Conservation (phyloP, 2,888 invertebrate species). For the Tachina fera region DNA sequence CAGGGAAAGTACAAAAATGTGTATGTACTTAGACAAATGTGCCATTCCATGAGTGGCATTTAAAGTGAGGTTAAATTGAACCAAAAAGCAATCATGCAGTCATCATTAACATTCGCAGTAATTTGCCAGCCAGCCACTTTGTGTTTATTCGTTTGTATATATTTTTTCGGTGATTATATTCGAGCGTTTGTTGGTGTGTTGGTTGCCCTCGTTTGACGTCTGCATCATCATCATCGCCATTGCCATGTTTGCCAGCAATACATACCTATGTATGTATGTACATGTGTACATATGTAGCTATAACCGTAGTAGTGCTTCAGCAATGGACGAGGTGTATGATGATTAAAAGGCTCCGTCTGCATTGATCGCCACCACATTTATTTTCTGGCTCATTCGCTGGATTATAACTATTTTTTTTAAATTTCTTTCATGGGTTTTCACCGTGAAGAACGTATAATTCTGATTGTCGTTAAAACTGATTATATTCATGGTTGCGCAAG, state of each 20-base stretch:
- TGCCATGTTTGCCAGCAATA: conserved; percentile 66
- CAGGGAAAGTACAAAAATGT: conserved; percentile 56
- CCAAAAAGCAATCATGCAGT: conserved; percentile 72
- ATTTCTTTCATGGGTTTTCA: conserved; percentile 43
- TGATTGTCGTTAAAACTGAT: conserved; percentile 49
- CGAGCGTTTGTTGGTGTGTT: conserved; percentile 62
- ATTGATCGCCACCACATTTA: conserved; percentile 57
- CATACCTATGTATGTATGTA: not conserved
- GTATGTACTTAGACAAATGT: conserved; percentile 59
- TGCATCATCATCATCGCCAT: conserved; percentile 73
- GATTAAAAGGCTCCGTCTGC: conserved; percentile 58
- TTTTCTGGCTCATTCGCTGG: conserved; percentile 42
- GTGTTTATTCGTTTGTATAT: conserved; percentile 44
- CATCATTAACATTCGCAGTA: conserved; percentile 59
- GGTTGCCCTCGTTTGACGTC: conserved; percentile 71
- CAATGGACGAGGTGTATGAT: conserved; percentile 40
- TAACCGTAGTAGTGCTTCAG: conserved; percentile 39
- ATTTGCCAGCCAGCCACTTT: conserved; percentile 61
- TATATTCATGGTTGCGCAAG: conserved; percentile 70
- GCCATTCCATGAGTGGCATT: conserved; percentile 68
- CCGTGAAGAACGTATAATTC: conserved; percentile 35
- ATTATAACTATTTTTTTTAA: conserved; percentile 38
- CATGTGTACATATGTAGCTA: conserved; percentile 3
- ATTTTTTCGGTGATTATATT: conserved; percentile 50
- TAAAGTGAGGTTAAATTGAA: conserved; percentile 73